These are phyloP conservation scores for Stigmatopora nigra DNA, from an alignment of 2,113 vertebrate genomes.

Conservation along the genomic window DNA sequence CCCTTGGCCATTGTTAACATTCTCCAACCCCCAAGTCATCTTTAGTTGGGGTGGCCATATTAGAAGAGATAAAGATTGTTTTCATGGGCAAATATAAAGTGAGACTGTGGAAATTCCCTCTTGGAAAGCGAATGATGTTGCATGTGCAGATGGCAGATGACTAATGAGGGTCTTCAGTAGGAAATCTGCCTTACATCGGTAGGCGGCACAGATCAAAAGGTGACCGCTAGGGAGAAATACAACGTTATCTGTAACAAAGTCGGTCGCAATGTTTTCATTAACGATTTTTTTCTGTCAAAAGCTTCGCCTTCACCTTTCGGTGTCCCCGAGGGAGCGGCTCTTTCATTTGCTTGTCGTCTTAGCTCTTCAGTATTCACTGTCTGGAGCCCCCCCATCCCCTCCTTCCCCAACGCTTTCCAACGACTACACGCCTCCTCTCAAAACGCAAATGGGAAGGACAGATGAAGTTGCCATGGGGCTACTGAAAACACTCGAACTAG, in stretches of 20 bases:
- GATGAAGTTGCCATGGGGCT: constrained; percentile 8
- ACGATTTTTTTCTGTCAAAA: constrained; percentile 1
- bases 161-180: constrained; percentile 25
- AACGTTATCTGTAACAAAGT: constrained; percentile 18
- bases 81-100: neutral
- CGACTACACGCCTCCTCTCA: constrained; percentile 7
- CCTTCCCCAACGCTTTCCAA: constrained; percentile 24
- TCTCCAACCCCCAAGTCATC: neutral
- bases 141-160: constrained; percentile 22
- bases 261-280: constrained; percentile 20
- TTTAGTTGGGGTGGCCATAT: constrained; percentile 26
- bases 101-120: neutral
- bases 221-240: constrained; percentile 17
- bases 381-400: constrained; percentile 10
- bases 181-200: neutral
- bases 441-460: constrained; percentile 9
- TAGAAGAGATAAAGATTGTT: constrained; percentile 30
- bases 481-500: constrained; percentile 3
- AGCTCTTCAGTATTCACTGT: constrained; percentile 21
- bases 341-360: constrained; percentile 24
- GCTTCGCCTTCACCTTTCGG: constrained; percentile 23
- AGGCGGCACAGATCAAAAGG: constrained; percentile 8
- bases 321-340: constrained; percentile 9
- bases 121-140: constrained; percentile 21
- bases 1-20: neutral